A percentile compares a stretch with the other conserved stretches of the same genome.
phyloP scores from a whole-genome alignment of 2,888 invertebrate genomes.

The Aspidiotus rigidus region DNA sequence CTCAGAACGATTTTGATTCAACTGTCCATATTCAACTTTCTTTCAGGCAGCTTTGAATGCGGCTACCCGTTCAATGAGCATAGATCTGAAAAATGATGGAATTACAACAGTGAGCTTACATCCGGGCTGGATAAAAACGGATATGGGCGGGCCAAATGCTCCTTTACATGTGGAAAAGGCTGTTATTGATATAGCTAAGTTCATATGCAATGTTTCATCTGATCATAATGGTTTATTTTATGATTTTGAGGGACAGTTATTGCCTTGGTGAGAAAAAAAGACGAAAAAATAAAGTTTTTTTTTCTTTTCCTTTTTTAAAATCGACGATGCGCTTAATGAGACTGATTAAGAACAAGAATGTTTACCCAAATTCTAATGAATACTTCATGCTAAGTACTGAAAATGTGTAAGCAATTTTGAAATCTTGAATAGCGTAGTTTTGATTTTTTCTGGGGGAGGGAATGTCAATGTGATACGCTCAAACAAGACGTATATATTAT shows the following conservation, averaged over 20 bases:
- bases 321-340: too few species aligned
- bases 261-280: conserved; percentile 56
- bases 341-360: too few species aligned
- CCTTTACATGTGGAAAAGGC: conserved; percentile 62
- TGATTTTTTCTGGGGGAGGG: too few species aligned
- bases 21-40: neutral
- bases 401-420: too few species aligned
- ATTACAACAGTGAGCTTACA: conserved; percentile 68
- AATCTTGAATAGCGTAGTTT: too few species aligned
- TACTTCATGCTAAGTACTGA: too few species aligned
- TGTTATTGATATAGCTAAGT: conserved; percentile 55
- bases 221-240: conserved; percentile 65
- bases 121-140: conserved; percentile 87
- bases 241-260: conserved; percentile 62
- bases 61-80: conserved; percentile 71
- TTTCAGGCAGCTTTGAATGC: conserved; percentile 72
- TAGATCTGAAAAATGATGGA: conserved; percentile 64
- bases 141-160: conserved; percentile 76
- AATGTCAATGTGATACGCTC: too few species aligned
- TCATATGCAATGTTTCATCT: conserved; percentile 54
- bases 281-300: too few species aligned
- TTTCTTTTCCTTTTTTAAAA: too few species aligned
- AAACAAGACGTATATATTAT: too few species aligned
- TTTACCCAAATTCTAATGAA: too few species aligned
- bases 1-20: neutral